A percentile compares a stretch with the other conserved stretches of the same genome.
Evolutionary conservation across 2,113 vertebrate species (phyloP).

Genomic region (Menura novaehollandiae): DNA sequence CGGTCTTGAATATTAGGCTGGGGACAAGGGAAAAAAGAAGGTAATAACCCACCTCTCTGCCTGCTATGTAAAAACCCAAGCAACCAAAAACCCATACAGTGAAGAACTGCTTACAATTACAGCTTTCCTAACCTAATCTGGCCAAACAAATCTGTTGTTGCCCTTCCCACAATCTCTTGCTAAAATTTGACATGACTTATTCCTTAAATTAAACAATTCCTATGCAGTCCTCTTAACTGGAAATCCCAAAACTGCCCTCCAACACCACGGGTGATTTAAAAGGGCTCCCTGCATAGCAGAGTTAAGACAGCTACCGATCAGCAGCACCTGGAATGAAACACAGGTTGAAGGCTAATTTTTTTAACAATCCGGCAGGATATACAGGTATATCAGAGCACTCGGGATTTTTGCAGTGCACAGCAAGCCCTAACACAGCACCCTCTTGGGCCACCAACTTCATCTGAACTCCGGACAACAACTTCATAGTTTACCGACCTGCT

Average conservation of each 20-base stretch:
- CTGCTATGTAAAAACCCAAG: background rate
- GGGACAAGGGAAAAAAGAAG: background rate
- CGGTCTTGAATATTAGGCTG: background rate
- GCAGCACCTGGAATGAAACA: background rate
- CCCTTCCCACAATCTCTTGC: background rate
- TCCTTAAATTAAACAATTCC: background rate
- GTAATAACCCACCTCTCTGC: background rate
- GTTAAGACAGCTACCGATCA: background rate
- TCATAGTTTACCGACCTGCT: background rate
- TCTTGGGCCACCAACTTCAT: background rate
- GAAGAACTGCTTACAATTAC: background rate
- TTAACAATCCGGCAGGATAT: background rate
- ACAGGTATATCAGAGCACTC: background rate
- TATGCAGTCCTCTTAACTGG: background rate
- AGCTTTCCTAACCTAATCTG: background rate
- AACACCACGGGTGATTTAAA: background rate
- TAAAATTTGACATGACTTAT: background rate
- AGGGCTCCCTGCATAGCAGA: background rate
- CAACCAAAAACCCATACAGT: background rate
- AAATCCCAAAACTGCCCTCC: background rate
- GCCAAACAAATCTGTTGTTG: background rate
- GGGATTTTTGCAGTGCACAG: background rate
- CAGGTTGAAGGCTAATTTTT: background rate
- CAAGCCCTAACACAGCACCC: background rate
- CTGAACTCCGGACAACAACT: background rate